Evolutionary conservation across 2,888 invertebrate genomes (phyloP), one percentile per base, ranked within the genome.

Genomic region (Dynastes grantii): DNA sequence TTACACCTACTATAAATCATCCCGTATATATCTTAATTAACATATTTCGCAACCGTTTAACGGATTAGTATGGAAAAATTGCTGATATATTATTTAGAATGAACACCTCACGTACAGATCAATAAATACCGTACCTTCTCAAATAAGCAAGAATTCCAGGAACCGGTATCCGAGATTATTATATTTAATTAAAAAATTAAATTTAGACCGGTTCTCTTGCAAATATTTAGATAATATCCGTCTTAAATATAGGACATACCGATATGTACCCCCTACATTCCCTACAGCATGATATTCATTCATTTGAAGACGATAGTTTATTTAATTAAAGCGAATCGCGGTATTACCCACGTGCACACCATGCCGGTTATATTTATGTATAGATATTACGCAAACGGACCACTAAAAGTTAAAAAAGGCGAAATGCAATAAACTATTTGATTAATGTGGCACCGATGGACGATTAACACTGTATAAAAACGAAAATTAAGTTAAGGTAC

Each of bases 141-240:
- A 45, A 45, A 45, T 45, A 45, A 6, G 9, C 45, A 45, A 8
- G 11, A 2, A 45, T 45, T 11, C 45, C 2, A 45, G 8, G 45
- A 45, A 45, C 45, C 45, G 11, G 45, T 8, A 45, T 8, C 11
- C 45, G 45, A 37, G 45, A 45, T 11, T 45, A 8, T 45, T 45
- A 45, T 45, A 11, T 45, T 45, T 58, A 58, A 58, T 63, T 63
- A 45, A 67, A 49, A 67, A 49, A 67, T 67, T 67, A 51, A 67
- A 67, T 67, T 67, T 67, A 67, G 67, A 22, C 45, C 22, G 40
- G 49, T 22, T 45, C 11, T 45, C 22, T 45, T 29, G 67, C 67
- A 67, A 67, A 67, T 67, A 67, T 67, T 67, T 67, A 67, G 67
- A 49, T 49, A 67, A 49, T 67, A 22, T 45, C 67, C 67, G 63